Base-by-base conservation (phyloP, 2,113 vertebrate species). In the Triplophysa siluroides region DNA sequence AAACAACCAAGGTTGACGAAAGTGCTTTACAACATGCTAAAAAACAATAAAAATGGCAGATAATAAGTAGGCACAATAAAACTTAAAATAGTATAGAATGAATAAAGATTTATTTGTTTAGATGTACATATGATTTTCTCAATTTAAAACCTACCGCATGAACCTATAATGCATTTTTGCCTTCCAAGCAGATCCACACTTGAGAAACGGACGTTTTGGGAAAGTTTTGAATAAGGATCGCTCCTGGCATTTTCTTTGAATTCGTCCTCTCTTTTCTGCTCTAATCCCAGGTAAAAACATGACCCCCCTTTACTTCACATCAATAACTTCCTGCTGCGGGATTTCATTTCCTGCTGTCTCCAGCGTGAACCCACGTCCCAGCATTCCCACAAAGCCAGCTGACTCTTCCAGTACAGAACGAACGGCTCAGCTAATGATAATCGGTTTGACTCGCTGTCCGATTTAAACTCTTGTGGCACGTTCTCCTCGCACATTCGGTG, bases 291-390 rank as follows among this genome's bases (percentile, higher is more conserved):
- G 69, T 71, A 13, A 77, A 71, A 69, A 78, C 72, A 68, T 24
- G 16, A 23, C 33, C 52, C 21, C 58, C 47, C 47, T 47, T 66
- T 81, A 68, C 58, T 61, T 65, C 56, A 77, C 75, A 64, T 78
- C 74, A 71, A 82, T 78, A 82, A 54, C 66, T 41, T 78, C 68
- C 76, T 61, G 52, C 76, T 74, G 76, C 26, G 21, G 18, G 63
- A 66, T 69, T 72, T 81, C 54, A 81, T 76, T 76, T 76, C 63
- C 79, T 69, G 64, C 79, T 38, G 50, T 61, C 18, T 43, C 24
- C 64, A 19, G 43, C 62, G 56, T 45, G 56, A 16, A 47, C 73
- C 50, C 13, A 62, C 62, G 58, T 76, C 54, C 56, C 56, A 43
- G 60, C 43, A 38, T 60, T 62, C 72, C 54, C 80, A 78, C 1